Evolutionary conservation across 2,113 vertebrate genomes (phyloP).

Genomic region (Rattus norvegicus): DNA sequence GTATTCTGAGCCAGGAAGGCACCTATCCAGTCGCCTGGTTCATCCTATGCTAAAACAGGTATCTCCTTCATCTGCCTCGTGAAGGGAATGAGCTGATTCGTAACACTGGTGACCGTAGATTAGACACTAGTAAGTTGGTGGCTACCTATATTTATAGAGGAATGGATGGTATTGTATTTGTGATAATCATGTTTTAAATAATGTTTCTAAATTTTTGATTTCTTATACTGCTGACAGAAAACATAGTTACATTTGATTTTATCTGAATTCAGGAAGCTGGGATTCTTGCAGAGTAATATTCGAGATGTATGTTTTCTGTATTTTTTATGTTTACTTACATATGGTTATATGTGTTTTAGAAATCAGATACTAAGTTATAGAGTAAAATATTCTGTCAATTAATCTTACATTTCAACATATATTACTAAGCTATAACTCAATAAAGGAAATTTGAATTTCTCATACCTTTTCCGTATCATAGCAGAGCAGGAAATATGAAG

Average conservation of each 20-base stretch:
- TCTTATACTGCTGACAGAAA: not conserved
- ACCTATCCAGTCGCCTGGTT: not conserved
- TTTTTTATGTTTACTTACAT: not conserved
- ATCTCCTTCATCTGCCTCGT: not conserved
- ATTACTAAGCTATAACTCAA: not conserved
- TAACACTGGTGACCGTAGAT: not conserved
- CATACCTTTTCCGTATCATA: not conserved
- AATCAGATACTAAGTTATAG: not conserved
- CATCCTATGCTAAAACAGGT: not conserved
- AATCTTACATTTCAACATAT: not conserved
- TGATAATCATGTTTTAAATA: not conserved
- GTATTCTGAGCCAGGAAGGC: not conserved
- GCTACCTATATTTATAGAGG: not conserved
- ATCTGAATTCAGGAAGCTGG: not conserved
- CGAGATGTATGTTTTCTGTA: not conserved
- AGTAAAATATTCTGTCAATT: not conserved
- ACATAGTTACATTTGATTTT: not conserved
- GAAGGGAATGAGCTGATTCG: not conserved
- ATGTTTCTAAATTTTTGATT: constrained; percentile 7
- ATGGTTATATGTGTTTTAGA: not conserved
- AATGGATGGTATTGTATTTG: not conserved
- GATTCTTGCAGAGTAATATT: not conserved
- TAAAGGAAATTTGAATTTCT: not conserved
- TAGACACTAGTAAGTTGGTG: not conserved
- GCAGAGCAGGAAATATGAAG: not conserved